Evolutionary conservation across 1,140 invertebrate genomes (phyloP).

Genomic region (Macrobrachium rosenbergii): DNA sequence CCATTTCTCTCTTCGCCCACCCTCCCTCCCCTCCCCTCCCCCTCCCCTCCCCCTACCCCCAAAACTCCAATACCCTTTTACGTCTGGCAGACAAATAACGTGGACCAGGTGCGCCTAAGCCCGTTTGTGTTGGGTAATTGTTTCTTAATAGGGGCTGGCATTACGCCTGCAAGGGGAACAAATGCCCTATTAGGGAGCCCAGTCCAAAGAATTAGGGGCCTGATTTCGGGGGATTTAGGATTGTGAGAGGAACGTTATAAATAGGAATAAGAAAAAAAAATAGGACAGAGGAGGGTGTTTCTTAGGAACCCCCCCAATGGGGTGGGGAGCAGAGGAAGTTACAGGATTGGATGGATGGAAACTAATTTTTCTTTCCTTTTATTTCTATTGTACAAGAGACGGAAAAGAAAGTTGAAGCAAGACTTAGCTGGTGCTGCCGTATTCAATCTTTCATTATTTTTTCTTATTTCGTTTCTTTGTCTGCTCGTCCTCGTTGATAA

Average conservation of each 20-base stretch:
- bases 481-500: too few relatives aligned
- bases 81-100: conserved; percentile 16
- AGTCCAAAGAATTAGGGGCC: conserved; percentile 31
- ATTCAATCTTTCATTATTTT: too few relatives aligned
- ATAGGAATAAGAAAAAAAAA: neutral
- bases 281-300: neutral
- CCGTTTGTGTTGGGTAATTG: conserved; percentile 34
- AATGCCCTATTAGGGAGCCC: conserved; percentile 27
- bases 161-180: conserved; percentile 10
- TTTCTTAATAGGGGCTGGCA: conserved; percentile 42
- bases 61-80: neutral
- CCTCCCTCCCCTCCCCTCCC: neutral
- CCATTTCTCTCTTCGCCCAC: neutral
- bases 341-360: too few relatives aligned
- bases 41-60: too few relatives aligned
- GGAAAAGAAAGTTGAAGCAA: too few relatives aligned
- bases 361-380: too few relatives aligned
- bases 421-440: too few relatives aligned
- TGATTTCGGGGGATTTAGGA: conserved; percentile 23
- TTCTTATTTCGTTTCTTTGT: too few relatives aligned
- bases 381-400: too few relatives aligned
- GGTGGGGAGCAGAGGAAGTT: neutral
- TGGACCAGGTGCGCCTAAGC: conserved; percentile 32
- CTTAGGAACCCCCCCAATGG: neutral
- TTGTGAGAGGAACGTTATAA: neutral